A percentile compares a stretch with the other conserved stretches of the same genome.
Evolutionary conservation across 2,888 invertebrate species (phyloP).

Genomic region (Harpagoxenus sublaevis): DNA sequence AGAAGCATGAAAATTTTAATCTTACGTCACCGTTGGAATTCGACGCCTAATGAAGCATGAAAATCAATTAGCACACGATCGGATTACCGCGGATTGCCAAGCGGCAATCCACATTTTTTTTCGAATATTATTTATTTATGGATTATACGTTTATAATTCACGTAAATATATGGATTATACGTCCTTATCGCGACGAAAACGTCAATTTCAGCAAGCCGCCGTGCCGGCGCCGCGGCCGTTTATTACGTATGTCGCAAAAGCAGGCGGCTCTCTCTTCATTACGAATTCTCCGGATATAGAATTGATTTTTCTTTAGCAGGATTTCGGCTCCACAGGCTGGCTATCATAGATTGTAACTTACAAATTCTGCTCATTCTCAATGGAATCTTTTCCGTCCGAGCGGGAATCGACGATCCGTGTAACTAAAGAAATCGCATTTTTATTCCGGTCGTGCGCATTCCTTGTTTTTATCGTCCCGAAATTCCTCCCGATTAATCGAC

Average conservation of each 20-base stretch:
- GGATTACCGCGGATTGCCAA: background rate
- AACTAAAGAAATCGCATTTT: background rate
- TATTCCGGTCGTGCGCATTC: background rate
- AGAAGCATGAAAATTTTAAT: slow-evolving; percentile 57
- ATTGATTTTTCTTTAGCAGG: background rate
- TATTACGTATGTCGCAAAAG: background rate
- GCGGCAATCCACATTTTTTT: background rate
- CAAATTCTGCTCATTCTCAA: background rate
- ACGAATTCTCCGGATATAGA: background rate
- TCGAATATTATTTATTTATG: slow-evolving; percentile 2
- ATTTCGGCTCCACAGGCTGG: background rate
- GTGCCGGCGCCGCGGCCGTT: no score
- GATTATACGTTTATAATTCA: background rate
- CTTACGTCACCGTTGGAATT: background rate
- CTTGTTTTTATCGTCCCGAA: background rate
- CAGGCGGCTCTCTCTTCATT: background rate
- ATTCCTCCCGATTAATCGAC: slow-evolving; percentile 17
- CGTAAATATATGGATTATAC: slow-evolving; percentile 12
- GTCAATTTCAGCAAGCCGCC: background rate
- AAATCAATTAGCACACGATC: slow-evolving; percentile 3
- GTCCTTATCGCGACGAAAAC: background rate
- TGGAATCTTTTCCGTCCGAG: background rate
- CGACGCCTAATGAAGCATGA: background rate
- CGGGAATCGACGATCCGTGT: background rate
- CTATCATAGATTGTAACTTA: background rate